Base-by-base conservation (phyloP, 2,113 vertebrate species). In the Lontra canadensis region DNA sequence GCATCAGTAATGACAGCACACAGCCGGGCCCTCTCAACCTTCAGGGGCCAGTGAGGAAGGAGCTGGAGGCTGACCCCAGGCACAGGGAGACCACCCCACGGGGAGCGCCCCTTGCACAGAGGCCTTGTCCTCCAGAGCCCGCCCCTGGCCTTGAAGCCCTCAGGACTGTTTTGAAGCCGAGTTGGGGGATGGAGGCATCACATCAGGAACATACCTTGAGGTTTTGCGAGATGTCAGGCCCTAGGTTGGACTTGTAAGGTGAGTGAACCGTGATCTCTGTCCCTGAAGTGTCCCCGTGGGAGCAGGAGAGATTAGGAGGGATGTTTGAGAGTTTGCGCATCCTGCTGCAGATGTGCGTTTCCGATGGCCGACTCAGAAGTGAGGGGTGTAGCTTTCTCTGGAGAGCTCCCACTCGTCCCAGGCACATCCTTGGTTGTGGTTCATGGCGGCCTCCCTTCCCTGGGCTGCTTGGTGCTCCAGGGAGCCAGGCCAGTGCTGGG, bases 401-500 rank as follows among this genome's bases (percentile, higher is more conserved):
- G 55, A 47, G 74, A 74, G 31, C 0, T 0, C 36, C 47, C n/a
- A 6, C 2, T 52, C 42, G 1, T 73, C 49, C 36, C 15, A 31
- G 39, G 23, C 55, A 3, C 6, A 7, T 7, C 47, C 15, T 26
- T 9, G 3, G 21, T 29, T 1, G 0, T 14, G 26, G 52, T 29
- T 59, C 15, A 29, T 25, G 2, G 10, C 0, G 21, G 39, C 36
- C 4, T 9, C 36, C 63, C 26, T 73, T 59, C 79, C 57, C 10
- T 20, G 23, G n/a, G 76, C 8, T 0, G 7, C 7, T 4, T 17
- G 25, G 74, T 13, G 34, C 26, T n/a, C 88, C 23, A 13, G 59
- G 71, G 21, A 47, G 15, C 6, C 42, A 4, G 34, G 4, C 3
- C 2, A 0, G 31, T 20, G 39, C 29, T 1, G 0, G 20, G 36